Base-by-base conservation (phyloP, 2,888 invertebrate genomes). In the Erebia epiphron region DNA sequence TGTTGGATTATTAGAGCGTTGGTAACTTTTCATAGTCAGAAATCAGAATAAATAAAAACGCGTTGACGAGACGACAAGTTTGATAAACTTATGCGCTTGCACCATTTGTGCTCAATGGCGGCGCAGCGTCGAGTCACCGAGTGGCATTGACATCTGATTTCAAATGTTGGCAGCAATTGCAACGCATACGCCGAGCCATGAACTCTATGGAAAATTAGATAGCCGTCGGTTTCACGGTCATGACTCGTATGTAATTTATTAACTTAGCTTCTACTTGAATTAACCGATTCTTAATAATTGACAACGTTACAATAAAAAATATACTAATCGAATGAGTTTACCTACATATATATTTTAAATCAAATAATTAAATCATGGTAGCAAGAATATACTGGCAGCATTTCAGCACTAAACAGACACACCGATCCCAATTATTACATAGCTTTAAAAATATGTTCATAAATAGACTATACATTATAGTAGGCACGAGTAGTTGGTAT, bases 121-220 rank as follows among this genome's bases (percentile, higher is more conserved):
- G 35, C 35, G 26, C 41, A 54, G 60, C 57, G 70, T 69, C 69
- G 82, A 84, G 83, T 85, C 57, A 69, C 68, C 69, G 82, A 84
- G 83, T 85, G 86, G 83, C 85, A 85, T 80, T 76, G 78, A 79
- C 79, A 78, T 76, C 75, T 72, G 71, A 73, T 70, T 71, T 73
- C 57, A 68, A 76, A 72, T 72, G 70, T 68, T 71, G 70, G 68
- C 68, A 70, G 43, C 66, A 67, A 69, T 71, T 69, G 68, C 68
- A 70, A 43, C 66, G 69, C 70, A 69, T 60, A 71, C 73, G 69
- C 71, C 68, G 66, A 73, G 63, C 71, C 62, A 70, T 67, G 69
- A 72, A 70, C 71, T 74, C 63, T 63, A 58, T 5, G 35, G 66
- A 69, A 66, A 75, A 74, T 69, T 67, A 69, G 71, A 71, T 69